Evolutionary conservation across 2,797 vertebrate species (phyloP).

Genomic region (Cyclura pinguis): DNA sequence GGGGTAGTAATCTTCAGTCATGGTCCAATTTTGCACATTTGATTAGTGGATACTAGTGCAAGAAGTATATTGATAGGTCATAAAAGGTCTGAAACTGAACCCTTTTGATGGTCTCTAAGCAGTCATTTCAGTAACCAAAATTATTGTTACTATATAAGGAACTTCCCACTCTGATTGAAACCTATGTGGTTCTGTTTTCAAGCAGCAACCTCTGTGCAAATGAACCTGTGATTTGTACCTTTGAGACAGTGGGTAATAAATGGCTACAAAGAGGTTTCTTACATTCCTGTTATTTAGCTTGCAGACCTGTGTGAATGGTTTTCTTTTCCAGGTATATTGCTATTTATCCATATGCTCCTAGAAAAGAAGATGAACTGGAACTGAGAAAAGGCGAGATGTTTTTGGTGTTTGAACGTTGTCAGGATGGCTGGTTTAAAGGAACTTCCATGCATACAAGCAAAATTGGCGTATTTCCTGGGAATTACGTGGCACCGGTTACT

Average conservation of each 20-base stretch:
- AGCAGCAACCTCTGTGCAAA: neutral
- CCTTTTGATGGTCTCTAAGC: neutral
- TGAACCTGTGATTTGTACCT: neutral
- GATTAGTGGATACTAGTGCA: neutral
- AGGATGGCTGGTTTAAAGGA: slow-evolving; percentile 99
- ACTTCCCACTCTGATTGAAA: neutral
- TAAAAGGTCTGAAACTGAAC: neutral
- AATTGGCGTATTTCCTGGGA: slow-evolving; percentile 97
- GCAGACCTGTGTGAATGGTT: neutral
- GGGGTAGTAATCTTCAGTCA: neutral
- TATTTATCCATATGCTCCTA: slow-evolving; percentile 94
- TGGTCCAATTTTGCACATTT: neutral
- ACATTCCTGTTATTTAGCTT: neutral
- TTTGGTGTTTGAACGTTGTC: slow-evolving; percentile 96
- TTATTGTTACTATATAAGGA: neutral
- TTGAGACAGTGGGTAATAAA: neutral
- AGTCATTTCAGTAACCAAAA: slow-evolving; percentile 8
- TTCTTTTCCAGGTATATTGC: slow-evolving; percentile 88
- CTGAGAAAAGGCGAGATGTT: slow-evolving; percentile 98
- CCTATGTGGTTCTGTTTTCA: neutral
- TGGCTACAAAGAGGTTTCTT: neutral
- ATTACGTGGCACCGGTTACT: slow-evolving; percentile 97
- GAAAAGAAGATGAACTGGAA: slow-evolving; percentile 98
- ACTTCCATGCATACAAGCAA: slow-evolving; percentile 99
- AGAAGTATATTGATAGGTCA: neutral